Evolutionary conservation across 1,140 invertebrate genomes (phyloP), one percentile per base, ranked within the genome.

Genomic region (Zeugodacus cucurbitae): DNA sequence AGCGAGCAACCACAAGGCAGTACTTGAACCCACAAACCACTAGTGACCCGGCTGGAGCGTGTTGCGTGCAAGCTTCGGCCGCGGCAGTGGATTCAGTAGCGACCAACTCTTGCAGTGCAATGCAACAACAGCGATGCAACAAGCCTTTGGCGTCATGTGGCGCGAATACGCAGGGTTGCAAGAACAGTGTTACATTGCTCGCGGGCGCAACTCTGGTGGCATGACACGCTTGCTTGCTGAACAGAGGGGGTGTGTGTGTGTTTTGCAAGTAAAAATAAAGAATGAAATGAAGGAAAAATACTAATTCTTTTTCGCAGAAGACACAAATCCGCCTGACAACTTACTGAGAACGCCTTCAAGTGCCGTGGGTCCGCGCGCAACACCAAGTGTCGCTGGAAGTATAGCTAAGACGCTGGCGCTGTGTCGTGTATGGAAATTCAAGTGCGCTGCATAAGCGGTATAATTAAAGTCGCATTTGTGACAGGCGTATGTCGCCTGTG

Each of bases 391-490:
- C 70, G 70, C 70, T 34, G 3, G 3, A 78, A 78, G 70, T 11
- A 78, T n/a, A 78, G 7, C n/a, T 17, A 70, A 37, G 11, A 4
- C 14, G 48, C 14, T 54, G 48, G 3, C 14, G 48, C 14, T 54
- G 37, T 78, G 37, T 11, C 37, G 22, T 2, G 37, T 41, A 78
- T 41, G 58, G 58, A 62, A 62, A 10, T 70, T 29, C 64, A 26
- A 22, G 22, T 22, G 14, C 3, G 67, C 22, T 17, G 62, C 32
- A 87, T 64, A 48, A 87, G 26, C 37, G 62, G 37, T 37, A 44
- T 87, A 87, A 87, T 87, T 87, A 87, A 70, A 70, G 59, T 87
- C 87, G 87, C 57, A 87, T 87, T 87, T 87, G 59, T 67, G 85
- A 82, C 74, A 82, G 17, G 85, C 85, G 48, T 58, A 41, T 57